Base-by-base conservation (phyloP, 2,797 vertebrate genomes). In the Hoplostethus atlanticus region DNA sequence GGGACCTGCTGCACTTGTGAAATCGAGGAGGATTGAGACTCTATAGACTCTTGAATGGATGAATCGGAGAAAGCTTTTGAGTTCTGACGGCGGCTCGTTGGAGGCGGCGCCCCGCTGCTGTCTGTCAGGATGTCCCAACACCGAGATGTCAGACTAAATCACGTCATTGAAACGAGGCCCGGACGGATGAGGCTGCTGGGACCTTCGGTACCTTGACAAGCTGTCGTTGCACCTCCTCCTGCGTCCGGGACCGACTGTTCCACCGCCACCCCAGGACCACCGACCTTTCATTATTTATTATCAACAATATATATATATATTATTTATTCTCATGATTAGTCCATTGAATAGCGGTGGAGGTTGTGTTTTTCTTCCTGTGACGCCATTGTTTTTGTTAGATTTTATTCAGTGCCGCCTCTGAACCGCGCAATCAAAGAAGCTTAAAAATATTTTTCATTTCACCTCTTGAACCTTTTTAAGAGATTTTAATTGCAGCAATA, bases 251-350 rank as follows among this genome's bases (percentile, higher is more conserved):
- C 47, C 73, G 1, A 21, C 40, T 57, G 63, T 55, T 51, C 63
- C 74, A 70, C 79, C 57, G 68, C 52, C 53, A 25, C 66, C 64
- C 68, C 64, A 80, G 82, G 73, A 79, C 84, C 80, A 80, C 71
- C 53, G 54, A 52, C 44, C 64, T 74, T 68, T 60, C 81, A 69
- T 91, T 92, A 93, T 93, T 94, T 93, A 93, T 93, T 91, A 76
- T 80, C 44, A 62, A 57, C 51, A 13, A 75, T 77, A 74, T 91
- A 21, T 21, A n/a, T 3, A 28, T 28, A 28, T 28, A 28, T 28
- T 88, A 91, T 91, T 92, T 93, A 93, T 92, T 90, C 60, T 74
- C 68, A 72, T 64, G 66, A 83, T 76, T 73, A 80, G 71, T 75
- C 85, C 70, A 71, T 83, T 65, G 80, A 86, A 64, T 76, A 67